These are phyloP conservation scores for Heliconius cydno DNA, from an alignment of 2,888 invertebrate species.

Conservation along the genomic window DNA sequence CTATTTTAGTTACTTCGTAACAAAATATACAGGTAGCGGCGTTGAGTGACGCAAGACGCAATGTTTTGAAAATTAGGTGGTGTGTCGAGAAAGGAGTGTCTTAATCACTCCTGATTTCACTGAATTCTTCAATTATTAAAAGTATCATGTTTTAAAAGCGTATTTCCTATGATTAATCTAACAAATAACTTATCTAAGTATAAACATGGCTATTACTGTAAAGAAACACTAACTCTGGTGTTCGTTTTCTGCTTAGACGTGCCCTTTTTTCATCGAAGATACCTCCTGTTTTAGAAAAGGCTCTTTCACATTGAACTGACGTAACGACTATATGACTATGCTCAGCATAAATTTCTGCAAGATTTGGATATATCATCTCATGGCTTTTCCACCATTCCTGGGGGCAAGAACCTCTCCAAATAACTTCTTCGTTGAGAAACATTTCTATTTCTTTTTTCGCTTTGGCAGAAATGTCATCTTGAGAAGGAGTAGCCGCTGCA, in stretches of 20 bases:
- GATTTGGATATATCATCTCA: constrained; percentile 37
- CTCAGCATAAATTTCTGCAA: constrained; percentile 34
- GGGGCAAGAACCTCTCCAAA: constrained; percentile 3
- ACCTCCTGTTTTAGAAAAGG: constrained; percentile 32
- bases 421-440: background rate
- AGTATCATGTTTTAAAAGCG: background rate
- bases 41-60: background rate
- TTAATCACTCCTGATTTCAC: background rate
- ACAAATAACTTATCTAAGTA: background rate
- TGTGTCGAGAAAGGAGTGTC: background rate
- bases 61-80: background rate
- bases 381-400: constrained; percentile 40
- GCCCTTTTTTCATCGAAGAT: constrained; percentile 28
- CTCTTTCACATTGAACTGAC: constrained; percentile 36
- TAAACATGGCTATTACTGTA: constrained; percentile 17
- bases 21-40: background rate
- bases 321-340: constrained; percentile 39
- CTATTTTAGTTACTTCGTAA: background rate
- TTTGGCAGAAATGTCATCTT: constrained; percentile 3
- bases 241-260: constrained; percentile 34
- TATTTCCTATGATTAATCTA: background rate
- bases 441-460: constrained; percentile 1
- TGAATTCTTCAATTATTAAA: background rate
- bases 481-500: constrained; percentile 30
- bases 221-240: constrained; percentile 36